Evolutionary conservation across 2,888 invertebrate species (phyloP).

Genomic region (Drosophila vallismaia): DNA sequence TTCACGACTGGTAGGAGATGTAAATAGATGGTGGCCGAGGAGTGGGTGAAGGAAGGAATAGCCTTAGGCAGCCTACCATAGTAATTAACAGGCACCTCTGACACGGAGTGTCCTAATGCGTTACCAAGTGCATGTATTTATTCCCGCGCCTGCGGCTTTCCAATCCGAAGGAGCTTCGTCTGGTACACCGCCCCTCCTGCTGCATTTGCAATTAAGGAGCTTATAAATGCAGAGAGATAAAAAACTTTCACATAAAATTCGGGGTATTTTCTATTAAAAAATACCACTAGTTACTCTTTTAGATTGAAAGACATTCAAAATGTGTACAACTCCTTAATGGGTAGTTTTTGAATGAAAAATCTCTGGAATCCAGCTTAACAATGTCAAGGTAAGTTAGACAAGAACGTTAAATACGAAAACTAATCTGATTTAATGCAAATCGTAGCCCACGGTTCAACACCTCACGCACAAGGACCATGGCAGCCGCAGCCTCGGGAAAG

Average conservation of each 20-base stretch:
- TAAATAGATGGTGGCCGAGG: not conserved
- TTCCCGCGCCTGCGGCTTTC: conserved; percentile 22
- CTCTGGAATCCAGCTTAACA: not conserved
- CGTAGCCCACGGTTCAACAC: conserved; percentile 47
- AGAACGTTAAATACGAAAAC: not conserved
- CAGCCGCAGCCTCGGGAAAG: conserved; percentile 37
- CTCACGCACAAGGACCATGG: conserved; percentile 31
- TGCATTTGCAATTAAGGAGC: conserved; percentile 72
- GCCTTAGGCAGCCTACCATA: conserved; percentile 18
- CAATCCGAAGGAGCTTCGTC: conserved; percentile 9
- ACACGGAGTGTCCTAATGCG: conserved; percentile 35
- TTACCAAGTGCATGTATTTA: conserved; percentile 43
- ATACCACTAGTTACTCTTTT: too few species aligned
- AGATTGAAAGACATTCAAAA: too few species aligned
- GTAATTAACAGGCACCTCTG: conserved; percentile 33
- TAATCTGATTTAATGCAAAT: not conserved
- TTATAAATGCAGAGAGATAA: conserved; percentile 53
- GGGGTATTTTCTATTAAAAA: too few species aligned
- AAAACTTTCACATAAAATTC: too few species aligned
- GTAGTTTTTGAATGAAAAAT: not conserved
- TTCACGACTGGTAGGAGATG: conserved; percentile 7
- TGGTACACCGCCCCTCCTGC: conserved; percentile 43
- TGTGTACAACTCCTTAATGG: too few species aligned
- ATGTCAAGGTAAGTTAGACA: not conserved
- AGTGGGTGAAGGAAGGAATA: conserved; percentile 22